These are phyloP conservation scores for Clarias gariepinus DNA, from an alignment of 2,113 vertebrate genomes.

Conservation along the genomic window DNA sequence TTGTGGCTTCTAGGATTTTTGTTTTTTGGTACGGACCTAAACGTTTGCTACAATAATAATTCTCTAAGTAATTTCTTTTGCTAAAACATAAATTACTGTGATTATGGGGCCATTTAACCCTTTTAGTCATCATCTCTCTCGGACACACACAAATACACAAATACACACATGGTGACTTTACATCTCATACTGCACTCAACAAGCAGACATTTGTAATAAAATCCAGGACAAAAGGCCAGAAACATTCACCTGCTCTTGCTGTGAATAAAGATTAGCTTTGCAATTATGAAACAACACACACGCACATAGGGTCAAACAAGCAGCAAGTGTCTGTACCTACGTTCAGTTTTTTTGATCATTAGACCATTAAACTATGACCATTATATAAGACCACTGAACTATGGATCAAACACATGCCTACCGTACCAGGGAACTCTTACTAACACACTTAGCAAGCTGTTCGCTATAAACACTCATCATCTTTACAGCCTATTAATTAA, in stretches of 20 bases:
- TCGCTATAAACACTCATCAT: constrained; percentile 61
- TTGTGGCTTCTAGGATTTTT: too few relatives aligned
- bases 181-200: constrained; percentile 22
- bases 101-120: neutral
- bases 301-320: constrained; percentile 22
- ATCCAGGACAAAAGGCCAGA: constrained; percentile 25
- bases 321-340: constrained; percentile 3
- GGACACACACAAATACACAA: neutral
- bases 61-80: neutral
- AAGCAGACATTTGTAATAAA: constrained; percentile 40
- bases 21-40: too few relatives aligned
- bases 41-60: too few relatives aligned
- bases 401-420: constrained; percentile 19
- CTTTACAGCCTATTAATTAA: constrained; percentile 69
- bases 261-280: constrained; percentile 35
- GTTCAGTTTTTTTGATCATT: neutral
- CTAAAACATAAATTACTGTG: neutral
- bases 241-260: constrained; percentile 35
- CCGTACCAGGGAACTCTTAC: neutral
- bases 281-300: constrained; percentile 37
- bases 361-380: neutral
- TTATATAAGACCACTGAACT: constrained; percentile 1
- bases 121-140: neutral
- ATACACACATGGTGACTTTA: constrained; percentile 5
- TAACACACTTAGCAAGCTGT: constrained; percentile 49